Conservation (phyloP, 2,113 vertebrate species). For the Apus apus region DNA sequence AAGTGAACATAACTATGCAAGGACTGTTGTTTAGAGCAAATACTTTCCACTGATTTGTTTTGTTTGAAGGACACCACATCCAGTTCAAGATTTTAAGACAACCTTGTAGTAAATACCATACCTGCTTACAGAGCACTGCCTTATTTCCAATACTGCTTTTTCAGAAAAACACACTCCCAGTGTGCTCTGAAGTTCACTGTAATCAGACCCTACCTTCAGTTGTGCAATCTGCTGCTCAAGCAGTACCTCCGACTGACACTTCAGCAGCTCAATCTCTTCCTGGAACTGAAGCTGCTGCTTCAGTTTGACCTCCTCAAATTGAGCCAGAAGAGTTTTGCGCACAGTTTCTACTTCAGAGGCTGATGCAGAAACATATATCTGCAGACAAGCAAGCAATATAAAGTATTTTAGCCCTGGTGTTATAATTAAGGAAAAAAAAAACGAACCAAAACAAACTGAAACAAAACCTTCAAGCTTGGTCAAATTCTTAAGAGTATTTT, state of each 20-base stretch:
- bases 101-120: neutral
- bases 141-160: neutral
- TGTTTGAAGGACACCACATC: neutral
- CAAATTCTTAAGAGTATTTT: neutral
- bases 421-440: neutral
- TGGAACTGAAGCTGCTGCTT: slow-evolving; percentile 79
- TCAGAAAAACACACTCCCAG: neutral
- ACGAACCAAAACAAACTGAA: neutral
- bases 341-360: slow-evolving; percentile 75
- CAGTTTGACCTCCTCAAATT: slow-evolving; percentile 71
- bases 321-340: slow-evolving; percentile 59
- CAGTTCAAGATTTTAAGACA: neutral
- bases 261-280: slow-evolving; percentile 83
- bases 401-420: neutral
- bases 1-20: neutral
- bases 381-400: neutral
- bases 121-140: neutral
- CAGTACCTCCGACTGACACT: slow-evolving; percentile 79
- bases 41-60: neutral
- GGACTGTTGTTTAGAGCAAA: neutral
- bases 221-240: slow-evolving; percentile 79
- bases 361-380: slow-evolving; percentile 45
- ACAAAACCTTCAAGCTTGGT: neutral
- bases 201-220: slow-evolving; percentile 75
- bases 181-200: neutral